Conservation (phyloP, 2,888 invertebrate genomes). For the Zootermopsis nevadensis region DNA sequence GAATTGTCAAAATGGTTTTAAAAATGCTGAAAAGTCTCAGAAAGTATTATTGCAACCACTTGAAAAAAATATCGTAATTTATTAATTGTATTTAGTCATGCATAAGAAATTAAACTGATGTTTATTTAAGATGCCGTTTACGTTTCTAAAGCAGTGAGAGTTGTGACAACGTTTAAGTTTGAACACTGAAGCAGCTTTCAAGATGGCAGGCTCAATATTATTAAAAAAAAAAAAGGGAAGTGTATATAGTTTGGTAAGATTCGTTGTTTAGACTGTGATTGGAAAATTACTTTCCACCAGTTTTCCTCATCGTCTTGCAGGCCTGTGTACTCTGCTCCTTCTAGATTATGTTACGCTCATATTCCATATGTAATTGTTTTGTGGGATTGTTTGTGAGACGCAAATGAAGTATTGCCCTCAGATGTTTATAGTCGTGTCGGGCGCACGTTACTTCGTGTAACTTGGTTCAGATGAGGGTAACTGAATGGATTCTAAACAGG, state of each 20-base stretch:
- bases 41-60: neutral
- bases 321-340: neutral
- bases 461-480: neutral
- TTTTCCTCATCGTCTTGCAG: neutral
- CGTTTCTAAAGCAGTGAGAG: neutral
- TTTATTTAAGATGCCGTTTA: slow-evolving; percentile 2
- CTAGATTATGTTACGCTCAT: slow-evolving; percentile 1
- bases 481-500: neutral
- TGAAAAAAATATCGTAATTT: neutral
- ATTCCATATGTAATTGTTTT: neutral
- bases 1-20: neutral
- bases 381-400: neutral
- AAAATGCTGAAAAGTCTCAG: neutral
- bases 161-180: neutral
- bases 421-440: neutral
- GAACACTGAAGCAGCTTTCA: neutral
- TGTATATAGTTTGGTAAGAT: slow-evolving; percentile 40
- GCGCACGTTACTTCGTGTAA: too few relatives aligned
- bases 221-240: slow-evolving; percentile 1
- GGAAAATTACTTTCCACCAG: slow-evolving; percentile 3
- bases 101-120: neutral
- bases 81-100: neutral
- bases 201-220: neutral
- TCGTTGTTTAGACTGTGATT: slow-evolving; percentile 44
- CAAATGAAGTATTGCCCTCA: neutral